Percentiles rank a stretch among this genome's conserved stretches.
phyloP scores from a whole-genome alignment of 2,888 invertebrate genomes.

The Clusia tigrina region DNA sequence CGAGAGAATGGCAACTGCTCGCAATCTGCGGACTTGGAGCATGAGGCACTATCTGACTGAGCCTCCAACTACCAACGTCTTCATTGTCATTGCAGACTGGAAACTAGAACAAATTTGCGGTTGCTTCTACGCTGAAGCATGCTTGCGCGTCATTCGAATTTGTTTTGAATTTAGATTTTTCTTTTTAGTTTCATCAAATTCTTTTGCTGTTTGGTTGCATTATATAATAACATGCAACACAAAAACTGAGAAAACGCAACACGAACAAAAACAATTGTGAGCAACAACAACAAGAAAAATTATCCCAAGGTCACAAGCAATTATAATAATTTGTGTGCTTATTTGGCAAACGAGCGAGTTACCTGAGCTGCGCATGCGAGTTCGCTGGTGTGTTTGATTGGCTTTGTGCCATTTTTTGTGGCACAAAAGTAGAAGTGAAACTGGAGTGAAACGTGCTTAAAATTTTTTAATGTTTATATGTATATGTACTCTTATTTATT shows the following conservation, averaged over 20 bases:
- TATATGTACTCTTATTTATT: no score
- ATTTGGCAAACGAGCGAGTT: background rate
- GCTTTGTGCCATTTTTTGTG: constrained; percentile 1
- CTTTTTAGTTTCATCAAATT: background rate
- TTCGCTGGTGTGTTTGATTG: background rate
- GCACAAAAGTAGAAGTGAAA: constrained; percentile 34
- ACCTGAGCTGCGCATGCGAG: background rate
- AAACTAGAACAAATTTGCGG: background rate
- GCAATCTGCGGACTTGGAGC: background rate
- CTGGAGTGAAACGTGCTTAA: constrained; percentile 52
- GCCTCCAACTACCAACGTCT: background rate
- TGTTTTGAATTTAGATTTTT: background rate
- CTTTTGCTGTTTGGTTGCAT: background rate
- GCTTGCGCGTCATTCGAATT: background rate
- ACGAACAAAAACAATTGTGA: no score
- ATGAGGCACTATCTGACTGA: background rate
- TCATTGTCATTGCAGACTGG: background rate
- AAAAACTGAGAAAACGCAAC: background rate
- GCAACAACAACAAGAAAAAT: constrained; percentile 12
- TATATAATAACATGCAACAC: background rate
- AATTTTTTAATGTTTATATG: constrained; percentile 44
- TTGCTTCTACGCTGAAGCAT: background rate
- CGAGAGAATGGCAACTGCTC: no score
- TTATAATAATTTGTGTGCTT: constrained; percentile 11
- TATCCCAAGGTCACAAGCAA: constrained; percentile 20